These are phyloP conservation scores for Pachypeltis micranthus DNA, from an alignment of 1,140 invertebrate genomes.

Conservation along the genomic window DNA sequence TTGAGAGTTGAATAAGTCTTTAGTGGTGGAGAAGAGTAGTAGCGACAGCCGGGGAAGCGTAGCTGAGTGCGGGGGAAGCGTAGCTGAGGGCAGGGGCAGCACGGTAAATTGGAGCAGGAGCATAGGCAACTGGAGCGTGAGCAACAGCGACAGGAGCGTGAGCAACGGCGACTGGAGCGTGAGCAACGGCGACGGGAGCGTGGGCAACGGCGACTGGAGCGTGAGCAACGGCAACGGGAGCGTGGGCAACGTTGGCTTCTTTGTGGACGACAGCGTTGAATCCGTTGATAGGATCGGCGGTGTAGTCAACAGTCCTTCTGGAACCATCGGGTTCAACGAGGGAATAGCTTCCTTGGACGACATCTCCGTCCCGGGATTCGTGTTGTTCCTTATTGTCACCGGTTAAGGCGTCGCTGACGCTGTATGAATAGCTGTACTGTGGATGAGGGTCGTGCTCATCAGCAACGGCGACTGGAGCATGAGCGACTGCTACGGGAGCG, in stretches of 20 bases:
- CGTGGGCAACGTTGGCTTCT: conserved; percentile 14
- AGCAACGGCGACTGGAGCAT: not conserved
- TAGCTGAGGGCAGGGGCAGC: not conserved
- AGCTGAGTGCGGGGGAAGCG: conserved; percentile 2
- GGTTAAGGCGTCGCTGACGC: conserved; percentile 39
- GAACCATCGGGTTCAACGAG: conserved; percentile 47
- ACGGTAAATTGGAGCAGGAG: not conserved
- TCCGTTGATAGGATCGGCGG: conserved; percentile 45
- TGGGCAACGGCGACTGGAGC: conserved; percentile 2
- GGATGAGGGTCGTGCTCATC: conserved; percentile 31
- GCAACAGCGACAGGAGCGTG: conserved; percentile 5
- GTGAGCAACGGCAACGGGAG: conserved; percentile 7
- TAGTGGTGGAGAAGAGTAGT: conserved; percentile 6
- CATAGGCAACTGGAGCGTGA: too few relatives aligned
- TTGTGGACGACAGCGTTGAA: conserved; percentile 46
- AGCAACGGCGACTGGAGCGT: too few relatives aligned
- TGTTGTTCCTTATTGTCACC: conserved; percentile 41
- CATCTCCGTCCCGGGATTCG: conserved; percentile 41
- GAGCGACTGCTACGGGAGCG: conserved; percentile 4
- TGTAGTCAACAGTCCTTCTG: conserved; percentile 44
- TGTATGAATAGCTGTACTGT: conserved; percentile 41
- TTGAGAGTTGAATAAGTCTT: not conserved
- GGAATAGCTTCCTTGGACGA: conserved; percentile 42
- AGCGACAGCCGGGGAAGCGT: conserved; percentile 12
- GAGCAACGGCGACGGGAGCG: not conserved